Conservation (phyloP, 1,140 invertebrate genomes). For the Lethrus apterus region DNA sequence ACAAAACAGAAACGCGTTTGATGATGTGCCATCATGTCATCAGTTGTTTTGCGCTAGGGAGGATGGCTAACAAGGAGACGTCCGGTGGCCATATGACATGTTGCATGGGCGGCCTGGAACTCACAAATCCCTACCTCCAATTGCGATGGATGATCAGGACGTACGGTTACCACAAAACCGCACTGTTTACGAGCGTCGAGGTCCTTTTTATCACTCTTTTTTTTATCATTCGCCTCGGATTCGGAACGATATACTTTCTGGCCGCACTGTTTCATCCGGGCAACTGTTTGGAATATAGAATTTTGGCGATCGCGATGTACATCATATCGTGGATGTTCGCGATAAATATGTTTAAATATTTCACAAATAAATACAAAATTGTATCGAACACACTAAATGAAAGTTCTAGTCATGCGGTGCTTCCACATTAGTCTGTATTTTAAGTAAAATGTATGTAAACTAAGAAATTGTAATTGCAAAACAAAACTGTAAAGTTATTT, state of each 20-base stretch:
- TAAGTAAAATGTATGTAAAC: too few species aligned
- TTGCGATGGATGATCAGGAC: conserved; percentile 44
- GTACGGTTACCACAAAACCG: conserved; percentile 31
- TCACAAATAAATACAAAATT: too few species aligned
- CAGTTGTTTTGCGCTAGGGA: conserved; percentile 42
- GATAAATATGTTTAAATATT: too few species aligned
- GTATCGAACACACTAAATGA: too few species aligned
- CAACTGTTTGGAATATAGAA: conserved; percentile 33
- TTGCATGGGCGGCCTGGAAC: conserved; percentile 46
- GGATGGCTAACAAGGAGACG: conserved; percentile 43
- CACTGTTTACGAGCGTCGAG: conserved; percentile 29
- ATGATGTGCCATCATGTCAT: conserved; percentile 50
- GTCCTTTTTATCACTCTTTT: conserved; percentile 32
- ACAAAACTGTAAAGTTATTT: too few species aligned
- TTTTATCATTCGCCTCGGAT: conserved; percentile 30
- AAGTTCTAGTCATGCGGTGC: too few species aligned
- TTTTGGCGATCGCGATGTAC: conserved; percentile 30
- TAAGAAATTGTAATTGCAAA: too few species aligned
- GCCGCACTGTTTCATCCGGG: conserved; percentile 22
- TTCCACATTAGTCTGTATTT: too few species aligned
- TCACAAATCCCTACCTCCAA: conserved; percentile 53
- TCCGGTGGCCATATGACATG: conserved; percentile 48
- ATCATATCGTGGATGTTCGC: conserved; percentile 37
- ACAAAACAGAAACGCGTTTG: conserved; percentile 43
- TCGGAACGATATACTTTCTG: conserved; percentile 30